phyloP scores from a whole-genome alignment of 2,888 invertebrate genomes.

The Eudasyphora cyanicolor region DNA sequence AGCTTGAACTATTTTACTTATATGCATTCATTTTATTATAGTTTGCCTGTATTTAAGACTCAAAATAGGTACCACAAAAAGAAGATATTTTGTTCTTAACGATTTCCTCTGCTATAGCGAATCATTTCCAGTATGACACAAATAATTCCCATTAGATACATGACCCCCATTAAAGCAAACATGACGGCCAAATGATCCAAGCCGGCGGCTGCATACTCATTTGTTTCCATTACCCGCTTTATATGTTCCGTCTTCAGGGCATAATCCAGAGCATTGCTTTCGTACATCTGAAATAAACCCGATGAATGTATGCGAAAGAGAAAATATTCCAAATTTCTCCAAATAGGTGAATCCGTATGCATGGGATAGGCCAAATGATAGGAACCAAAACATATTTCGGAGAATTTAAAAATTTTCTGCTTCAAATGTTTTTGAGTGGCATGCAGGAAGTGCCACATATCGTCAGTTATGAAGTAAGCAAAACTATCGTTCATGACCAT shows the following conservation, averaged over 20 bases:
- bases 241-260: conserved; percentile 70
- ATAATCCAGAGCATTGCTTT: conserved; percentile 69
- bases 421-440: conserved; percentile 70
- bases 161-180: conserved; percentile 66
- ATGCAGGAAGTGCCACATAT: conserved; percentile 72
- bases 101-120: background rate
- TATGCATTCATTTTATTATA: no score
- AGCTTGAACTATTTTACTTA: no score
- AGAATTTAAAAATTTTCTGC: conserved; percentile 60
- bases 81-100: no score
- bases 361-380: conserved; percentile 62
- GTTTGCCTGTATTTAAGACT: no score
- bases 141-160: conserved; percentile 34
- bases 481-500: conserved; percentile 68
- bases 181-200: conserved; percentile 71
- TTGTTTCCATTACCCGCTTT: conserved; percentile 64
- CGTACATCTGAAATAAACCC: conserved; percentile 68
- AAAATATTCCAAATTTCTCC: conserved; percentile 69
- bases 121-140: background rate
- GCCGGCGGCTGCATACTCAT: conserved; percentile 71
- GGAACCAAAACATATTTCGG: conserved; percentile 47
- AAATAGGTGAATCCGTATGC: conserved; percentile 62
- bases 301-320: conserved; percentile 72
- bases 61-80: no score
- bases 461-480: conserved; percentile 72